Conservation (phyloP, 2,113 vertebrate species). For the Phycodurus eques region DNA sequence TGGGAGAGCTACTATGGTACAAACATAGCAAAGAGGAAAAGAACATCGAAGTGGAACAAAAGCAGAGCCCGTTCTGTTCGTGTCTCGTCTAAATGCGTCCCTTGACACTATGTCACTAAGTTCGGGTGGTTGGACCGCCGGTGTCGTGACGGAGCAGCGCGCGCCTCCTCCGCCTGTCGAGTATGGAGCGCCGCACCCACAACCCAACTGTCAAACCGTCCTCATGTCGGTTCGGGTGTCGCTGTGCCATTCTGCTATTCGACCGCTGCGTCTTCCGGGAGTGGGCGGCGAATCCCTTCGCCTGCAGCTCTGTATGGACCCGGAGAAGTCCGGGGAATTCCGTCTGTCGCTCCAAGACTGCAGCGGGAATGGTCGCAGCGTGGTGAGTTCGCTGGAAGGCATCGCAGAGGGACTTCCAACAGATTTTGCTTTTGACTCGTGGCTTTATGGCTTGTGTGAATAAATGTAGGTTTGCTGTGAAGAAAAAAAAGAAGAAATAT, state of each 20-base stretch:
- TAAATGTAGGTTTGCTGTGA: background rate
- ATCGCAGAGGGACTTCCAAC: background rate
- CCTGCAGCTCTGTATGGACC: conserved; percentile 82
- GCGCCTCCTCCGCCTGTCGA: background rate
- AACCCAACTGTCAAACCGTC: conserved; percentile 65
- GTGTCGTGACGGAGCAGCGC: background rate
- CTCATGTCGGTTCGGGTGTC: conserved; percentile 80
- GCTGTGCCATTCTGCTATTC: conserved; percentile 66
- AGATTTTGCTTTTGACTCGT: background rate
- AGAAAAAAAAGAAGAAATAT: no score
- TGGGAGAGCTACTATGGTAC: background rate
- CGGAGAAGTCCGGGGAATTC: conserved; percentile 80
- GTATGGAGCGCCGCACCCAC: conserved; percentile 38
- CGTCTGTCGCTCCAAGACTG: conserved; percentile 74
- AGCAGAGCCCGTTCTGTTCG: background rate
- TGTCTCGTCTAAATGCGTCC: conserved; percentile 47
- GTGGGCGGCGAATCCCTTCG: conserved; percentile 71
- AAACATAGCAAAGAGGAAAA: background rate
- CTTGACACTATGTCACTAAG: conserved; percentile 69
- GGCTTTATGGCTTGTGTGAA: background rate
- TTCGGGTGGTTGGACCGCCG: conserved; percentile 67
- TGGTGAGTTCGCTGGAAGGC: conserved; percentile 59
- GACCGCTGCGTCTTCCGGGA: conserved; percentile 77
- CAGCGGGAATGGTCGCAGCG: conserved; percentile 58
- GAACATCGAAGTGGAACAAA: background rate